phyloP scores from a whole-genome alignment of 1,140 invertebrate species.

The Asobara japonica region DNA sequence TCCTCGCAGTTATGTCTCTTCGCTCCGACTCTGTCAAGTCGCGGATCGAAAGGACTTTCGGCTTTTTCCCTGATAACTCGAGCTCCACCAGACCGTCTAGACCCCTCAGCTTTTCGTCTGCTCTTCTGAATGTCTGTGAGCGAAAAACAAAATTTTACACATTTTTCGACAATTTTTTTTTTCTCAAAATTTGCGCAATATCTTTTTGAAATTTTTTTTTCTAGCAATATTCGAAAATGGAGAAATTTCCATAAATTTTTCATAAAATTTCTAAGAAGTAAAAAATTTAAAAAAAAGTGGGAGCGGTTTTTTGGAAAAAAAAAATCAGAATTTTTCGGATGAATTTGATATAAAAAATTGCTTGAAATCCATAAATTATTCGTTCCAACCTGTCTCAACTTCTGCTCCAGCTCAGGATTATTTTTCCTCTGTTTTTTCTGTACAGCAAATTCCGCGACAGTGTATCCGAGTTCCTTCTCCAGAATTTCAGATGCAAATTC shows the following conservation, averaged over 20 bases:
- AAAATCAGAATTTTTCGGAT: no score
- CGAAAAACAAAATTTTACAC: background rate
- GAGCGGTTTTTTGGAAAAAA: background rate
- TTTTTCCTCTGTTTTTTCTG: slow-evolving; percentile 51
- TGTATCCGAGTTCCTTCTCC: slow-evolving; percentile 52
- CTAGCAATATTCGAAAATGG: no score
- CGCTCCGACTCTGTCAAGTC: slow-evolving; percentile 15
- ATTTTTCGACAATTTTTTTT: background rate
- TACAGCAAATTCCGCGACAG: slow-evolving; percentile 48
- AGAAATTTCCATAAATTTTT: no score
- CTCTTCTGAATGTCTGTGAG: slow-evolving; percentile 49
- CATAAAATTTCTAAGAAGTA: no score
- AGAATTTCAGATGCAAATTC: slow-evolving; percentile 48
- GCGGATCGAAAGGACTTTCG: slow-evolving; percentile 44
- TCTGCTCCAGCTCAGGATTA: slow-evolving; percentile 39
- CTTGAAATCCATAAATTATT: background rate
- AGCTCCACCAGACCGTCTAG: slow-evolving; percentile 55
- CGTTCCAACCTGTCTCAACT: slow-evolving; percentile 51
- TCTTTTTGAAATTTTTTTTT: background rate
- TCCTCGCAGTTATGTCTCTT: background rate
- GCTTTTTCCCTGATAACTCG: slow-evolving; percentile 44
- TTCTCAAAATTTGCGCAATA: background rate
- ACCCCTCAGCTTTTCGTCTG: slow-evolving; percentile 46
- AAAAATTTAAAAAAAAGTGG: no score
- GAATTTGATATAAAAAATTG: no score